These are phyloP conservation scores for Phaenicophaeus curvirostris DNA, from an alignment of 2,797 vertebrate genomes.

Conservation along the genomic window DNA sequence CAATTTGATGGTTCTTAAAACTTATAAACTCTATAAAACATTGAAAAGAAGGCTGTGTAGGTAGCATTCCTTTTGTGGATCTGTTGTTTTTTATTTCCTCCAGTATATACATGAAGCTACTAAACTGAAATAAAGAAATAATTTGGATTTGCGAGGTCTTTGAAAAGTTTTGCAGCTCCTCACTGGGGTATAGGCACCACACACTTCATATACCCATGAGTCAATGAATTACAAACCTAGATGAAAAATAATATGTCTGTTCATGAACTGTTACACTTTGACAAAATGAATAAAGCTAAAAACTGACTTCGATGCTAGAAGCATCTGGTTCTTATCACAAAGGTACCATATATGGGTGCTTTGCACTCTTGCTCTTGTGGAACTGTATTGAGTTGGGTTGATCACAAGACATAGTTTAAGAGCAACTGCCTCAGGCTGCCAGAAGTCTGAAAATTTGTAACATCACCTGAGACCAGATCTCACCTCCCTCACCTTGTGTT, in stretches of 20 bases:
- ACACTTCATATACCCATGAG: neutral
- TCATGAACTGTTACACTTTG: neutral
- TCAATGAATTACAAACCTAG: neutral
- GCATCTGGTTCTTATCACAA: neutral
- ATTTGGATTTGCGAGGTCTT: neutral
- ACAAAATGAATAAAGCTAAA: neutral
- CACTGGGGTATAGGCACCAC: neutral
- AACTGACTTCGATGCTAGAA: neutral
- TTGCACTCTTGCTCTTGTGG: neutral
- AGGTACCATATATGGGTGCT: neutral
- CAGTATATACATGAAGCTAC: accelerated
- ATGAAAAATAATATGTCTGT: neutral
- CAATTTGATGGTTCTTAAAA: neutral
- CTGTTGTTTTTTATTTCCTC: neutral
- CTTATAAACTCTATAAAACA: neutral
- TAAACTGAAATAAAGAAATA: neutral
- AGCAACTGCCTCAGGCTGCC: neutral
- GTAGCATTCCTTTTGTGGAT: neutral
- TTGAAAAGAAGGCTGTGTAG: neutral
- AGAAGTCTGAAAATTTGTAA: neutral
- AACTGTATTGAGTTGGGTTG: neutral
- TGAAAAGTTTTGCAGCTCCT: neutral
- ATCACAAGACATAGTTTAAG: neutral
- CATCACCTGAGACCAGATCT: neutral
- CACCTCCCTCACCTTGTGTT: neutral